Evolutionary conservation across 1,140 invertebrate species (phyloP), one percentile per base, ranked within the genome.

Genomic region (Aphelinus atriplicis): DNA sequence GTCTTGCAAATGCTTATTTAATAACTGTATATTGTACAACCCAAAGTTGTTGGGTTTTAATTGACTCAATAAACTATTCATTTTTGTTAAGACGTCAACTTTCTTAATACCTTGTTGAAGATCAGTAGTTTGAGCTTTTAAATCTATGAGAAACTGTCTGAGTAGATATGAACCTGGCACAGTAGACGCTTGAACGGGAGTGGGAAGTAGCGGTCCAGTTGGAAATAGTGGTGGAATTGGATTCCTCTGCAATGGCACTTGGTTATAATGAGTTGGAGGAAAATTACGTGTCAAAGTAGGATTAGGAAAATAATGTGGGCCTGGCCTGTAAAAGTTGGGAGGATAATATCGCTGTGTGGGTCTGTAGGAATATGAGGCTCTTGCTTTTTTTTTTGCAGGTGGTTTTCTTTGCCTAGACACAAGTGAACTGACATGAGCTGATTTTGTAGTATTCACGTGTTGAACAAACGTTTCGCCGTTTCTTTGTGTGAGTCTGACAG

Each of bases 361-460:
- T 1, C 45, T 50, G 43, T 45, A 9, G 51, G 4, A 53, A 53
- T 4, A 4, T 4, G 9, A 6, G 0, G 51, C 4, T 53, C 51
- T 4, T 6, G 51, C 51, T 3, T 26, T 64, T 68, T 62, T 70
- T 53, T 61, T 71, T 1, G 3, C 10, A 46, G 47, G 47, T 5
- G 10, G 47, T 56, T 71, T 78, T 7, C 3, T 75, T 53, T 86
- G 85, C 4, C 73, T 70, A 1, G 67, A 46, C 0, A 86, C 80
- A 2, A 86, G 72, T 1, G 77, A 71, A 42, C 76, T 81, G 4
- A 86, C 73, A 10, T 86, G 84, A 5, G 72, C 77, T 1, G 79
- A 77, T 55, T 82, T 83, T 2, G 82, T 75, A 1, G 79, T 72
- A 0, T 78, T 70, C 0, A 85, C 77, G 4, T 79, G 80, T 7